Conservation (phyloP, 2,113 vertebrate genomes). For the Rhinoptilus africanus region DNA sequence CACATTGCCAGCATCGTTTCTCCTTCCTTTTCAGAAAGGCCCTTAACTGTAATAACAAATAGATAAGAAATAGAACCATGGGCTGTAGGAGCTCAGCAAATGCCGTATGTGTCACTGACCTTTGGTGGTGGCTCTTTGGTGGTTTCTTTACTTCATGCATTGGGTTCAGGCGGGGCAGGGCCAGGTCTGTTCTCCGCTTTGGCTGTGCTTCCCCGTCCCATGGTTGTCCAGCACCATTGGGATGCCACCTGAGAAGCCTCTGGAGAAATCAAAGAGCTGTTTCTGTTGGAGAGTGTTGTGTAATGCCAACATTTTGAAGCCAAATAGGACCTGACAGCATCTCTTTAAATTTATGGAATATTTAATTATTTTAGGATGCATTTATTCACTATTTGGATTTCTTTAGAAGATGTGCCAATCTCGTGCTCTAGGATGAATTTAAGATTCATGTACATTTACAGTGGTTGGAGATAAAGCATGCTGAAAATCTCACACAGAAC, state of each 20-base stretch:
- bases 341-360: not conserved
- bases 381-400: not conserved
- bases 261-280: not conserved
- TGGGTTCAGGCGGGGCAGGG: not conserved
- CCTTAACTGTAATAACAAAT: not conserved
- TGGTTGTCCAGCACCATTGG: fast-evolving
- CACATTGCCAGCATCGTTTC: not conserved
- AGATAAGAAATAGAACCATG: not conserved
- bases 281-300: not conserved
- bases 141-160: not conserved
- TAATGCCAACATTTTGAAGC: not conserved
- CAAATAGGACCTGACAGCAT: not conserved
- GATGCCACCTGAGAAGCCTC: not conserved
- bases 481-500: not conserved
- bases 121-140: not conserved
- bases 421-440: not conserved
- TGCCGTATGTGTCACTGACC: fast-evolving
- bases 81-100: not conserved
- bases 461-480: not conserved
- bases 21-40: not conserved
- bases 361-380: not conserved
- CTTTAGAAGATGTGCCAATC: not conserved
- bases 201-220: not conserved
- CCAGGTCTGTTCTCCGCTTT: not conserved
- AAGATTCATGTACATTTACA: not conserved